phyloP scores from a whole-genome alignment of 2,888 invertebrate genomes.

The Drosophila buzzatii region DNA sequence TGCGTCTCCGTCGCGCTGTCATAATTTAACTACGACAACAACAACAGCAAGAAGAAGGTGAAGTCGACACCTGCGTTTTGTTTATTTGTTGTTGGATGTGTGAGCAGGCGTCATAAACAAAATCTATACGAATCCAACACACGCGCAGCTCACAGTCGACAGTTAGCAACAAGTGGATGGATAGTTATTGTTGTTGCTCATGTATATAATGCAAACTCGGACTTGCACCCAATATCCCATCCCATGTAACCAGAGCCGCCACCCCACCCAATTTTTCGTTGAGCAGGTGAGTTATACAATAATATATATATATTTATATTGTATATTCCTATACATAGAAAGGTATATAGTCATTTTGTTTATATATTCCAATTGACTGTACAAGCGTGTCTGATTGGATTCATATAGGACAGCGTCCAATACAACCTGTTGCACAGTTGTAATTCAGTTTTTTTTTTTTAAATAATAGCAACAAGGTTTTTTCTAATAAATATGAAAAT shows the following conservation, averaged over 20 bases:
- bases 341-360: background rate
- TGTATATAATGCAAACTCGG: slow-evolving; percentile 8
- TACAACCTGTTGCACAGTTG: slow-evolving; percentile 3
- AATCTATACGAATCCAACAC: slow-evolving; percentile 26
- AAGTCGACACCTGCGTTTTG: slow-evolving; percentile 62
- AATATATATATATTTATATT: background rate
- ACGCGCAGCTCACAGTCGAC: slow-evolving; percentile 70
- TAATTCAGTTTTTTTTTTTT: too few relatives aligned
- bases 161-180: slow-evolving; percentile 74
- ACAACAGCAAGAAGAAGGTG: slow-evolving; percentile 10
- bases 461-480: too few relatives aligned
- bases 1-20: slow-evolving; percentile 38
- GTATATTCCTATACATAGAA: background rate
- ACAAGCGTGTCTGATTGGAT: background rate
- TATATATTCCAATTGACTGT: background rate
- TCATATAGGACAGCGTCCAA: background rate
- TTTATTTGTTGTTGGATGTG: slow-evolving; percentile 65
- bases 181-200: background rate
- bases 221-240: slow-evolving; percentile 3
- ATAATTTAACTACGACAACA: slow-evolving; percentile 29
- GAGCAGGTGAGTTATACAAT: slow-evolving; percentile 29
- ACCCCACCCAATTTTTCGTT: background rate
- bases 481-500: too few relatives aligned
- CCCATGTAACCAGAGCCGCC: slow-evolving; percentile 17
- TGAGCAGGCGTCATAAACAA: slow-evolving; percentile 55